Conservation (phyloP, 2,888 invertebrate genomes). For the Dioctria linearis region DNA sequence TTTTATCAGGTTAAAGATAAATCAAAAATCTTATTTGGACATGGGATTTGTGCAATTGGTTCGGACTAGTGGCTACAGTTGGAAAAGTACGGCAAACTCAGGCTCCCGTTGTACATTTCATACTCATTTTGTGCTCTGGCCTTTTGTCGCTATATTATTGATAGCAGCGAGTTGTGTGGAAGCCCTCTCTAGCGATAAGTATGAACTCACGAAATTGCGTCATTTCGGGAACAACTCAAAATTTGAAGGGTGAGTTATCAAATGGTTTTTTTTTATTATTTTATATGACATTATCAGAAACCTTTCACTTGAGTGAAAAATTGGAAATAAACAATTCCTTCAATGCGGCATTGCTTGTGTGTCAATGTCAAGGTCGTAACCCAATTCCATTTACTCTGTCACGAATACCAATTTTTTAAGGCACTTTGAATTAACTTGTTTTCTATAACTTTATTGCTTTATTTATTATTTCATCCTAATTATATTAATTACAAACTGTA, state of each 20-base stretch:
- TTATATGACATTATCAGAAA: neutral
- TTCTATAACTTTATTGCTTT: neutral
- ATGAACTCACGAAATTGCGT: slow-evolving; percentile 35
- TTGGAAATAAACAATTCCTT: neutral
- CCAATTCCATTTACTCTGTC: neutral
- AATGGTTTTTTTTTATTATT: neutral
- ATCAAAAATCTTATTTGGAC: neutral
- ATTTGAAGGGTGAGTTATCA: slow-evolving; percentile 37
- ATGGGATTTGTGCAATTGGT: slow-evolving; percentile 37
- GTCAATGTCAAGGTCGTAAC: slow-evolving; percentile 16
- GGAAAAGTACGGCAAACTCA: slow-evolving; percentile 4
- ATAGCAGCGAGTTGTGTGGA: slow-evolving; percentile 3
- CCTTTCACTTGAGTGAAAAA: too few species aligned
- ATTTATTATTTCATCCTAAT: too few species aligned
- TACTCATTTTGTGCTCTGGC: neutral
- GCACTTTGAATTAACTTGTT: neutral
- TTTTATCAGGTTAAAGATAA: neutral
- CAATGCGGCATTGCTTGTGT: neutral
- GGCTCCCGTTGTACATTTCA: slow-evolving; percentile 19
- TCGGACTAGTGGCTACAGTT: slow-evolving; percentile 50
- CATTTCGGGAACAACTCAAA: slow-evolving; percentile 37
- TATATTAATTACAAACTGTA: too few species aligned
- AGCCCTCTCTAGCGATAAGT: slow-evolving; percentile 4
- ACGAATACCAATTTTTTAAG: neutral
- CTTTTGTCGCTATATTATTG: slow-evolving; percentile 18